Percentiles rank a stretch among this genome's conserved stretches.
phyloP scores from a whole-genome alignment of 2,797 vertebrate species.

The Pyrrhura leucotis region DNA sequence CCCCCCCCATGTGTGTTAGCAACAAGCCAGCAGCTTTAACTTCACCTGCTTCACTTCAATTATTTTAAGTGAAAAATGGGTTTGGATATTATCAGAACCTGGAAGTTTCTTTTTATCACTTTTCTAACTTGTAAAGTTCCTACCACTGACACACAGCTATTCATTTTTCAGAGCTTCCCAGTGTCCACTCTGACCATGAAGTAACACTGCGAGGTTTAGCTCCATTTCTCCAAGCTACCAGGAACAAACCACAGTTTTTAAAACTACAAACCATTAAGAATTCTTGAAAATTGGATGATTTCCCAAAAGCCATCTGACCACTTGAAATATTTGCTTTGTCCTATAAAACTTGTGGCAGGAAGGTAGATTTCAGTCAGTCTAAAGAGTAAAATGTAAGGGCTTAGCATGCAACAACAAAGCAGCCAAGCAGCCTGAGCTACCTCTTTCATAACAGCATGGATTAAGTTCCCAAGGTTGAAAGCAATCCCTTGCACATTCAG shows the following conservation, averaged over 20 bases:
- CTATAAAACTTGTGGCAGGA: neutral
- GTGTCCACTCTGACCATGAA: neutral
- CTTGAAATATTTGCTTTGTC: neutral
- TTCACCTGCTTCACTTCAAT: neutral
- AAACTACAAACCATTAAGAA: neutral
- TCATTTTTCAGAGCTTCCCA: neutral
- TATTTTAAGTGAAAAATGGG: neutral
- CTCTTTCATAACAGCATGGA: neutral
- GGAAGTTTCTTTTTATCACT: neutral
- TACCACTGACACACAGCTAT: neutral
- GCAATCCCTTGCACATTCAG: neutral
- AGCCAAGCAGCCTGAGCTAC: neutral
- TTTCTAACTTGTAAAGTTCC: neutral
- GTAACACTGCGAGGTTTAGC: neutral
- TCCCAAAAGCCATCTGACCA: neutral
- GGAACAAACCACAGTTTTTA: neutral
- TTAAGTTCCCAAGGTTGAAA: neutral
- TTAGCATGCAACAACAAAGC: neutral
- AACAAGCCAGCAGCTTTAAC: neutral
- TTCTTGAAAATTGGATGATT: neutral
- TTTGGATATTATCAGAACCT: neutral
- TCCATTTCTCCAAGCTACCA: neutral
- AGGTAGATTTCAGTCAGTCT: neutral
- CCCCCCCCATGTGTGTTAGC: neutral
- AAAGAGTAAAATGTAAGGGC: neutral